phyloP scores from a whole-genome alignment of 2,113 vertebrate genomes.

The Ascaphus truei region DNA sequence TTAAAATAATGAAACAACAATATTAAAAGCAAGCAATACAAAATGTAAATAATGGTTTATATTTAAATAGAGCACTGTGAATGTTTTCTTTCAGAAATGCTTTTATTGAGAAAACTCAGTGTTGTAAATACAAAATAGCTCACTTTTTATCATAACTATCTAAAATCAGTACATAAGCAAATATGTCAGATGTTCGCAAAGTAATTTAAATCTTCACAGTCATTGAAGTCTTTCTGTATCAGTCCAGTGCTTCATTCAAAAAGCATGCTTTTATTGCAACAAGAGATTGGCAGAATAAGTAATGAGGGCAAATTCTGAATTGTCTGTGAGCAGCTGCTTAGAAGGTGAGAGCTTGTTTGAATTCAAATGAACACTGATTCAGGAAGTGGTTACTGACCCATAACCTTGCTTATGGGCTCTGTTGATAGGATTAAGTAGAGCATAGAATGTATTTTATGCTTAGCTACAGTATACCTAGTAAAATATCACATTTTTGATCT shows the following conservation, averaged over 20 bases:
- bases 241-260: conserved; percentile 42
- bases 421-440: conserved; percentile 77
- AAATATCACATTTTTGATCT: too few relatives aligned
- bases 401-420: conserved; percentile 68
- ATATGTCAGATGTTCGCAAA: conserved; percentile 12
- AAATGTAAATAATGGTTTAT: too few relatives aligned
- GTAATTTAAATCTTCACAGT: conserved; percentile 1
- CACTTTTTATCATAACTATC: too few relatives aligned
- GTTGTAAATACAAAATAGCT: too few relatives aligned
- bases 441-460: conserved; percentile 66
- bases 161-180: too few relatives aligned
- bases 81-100: too few relatives aligned
- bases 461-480: conserved; percentile 74
- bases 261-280: conserved; percentile 43
- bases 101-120: too few relatives aligned
- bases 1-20: too few relatives aligned
- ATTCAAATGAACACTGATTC: conserved; percentile 65
- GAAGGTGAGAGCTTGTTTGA: conserved; percentile 56
- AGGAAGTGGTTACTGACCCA: conserved; percentile 77
- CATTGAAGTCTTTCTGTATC: conserved; percentile 20
- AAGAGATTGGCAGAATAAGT: conserved; percentile 51
- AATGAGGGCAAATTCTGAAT: conserved; percentile 49
- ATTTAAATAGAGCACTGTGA: too few relatives aligned
- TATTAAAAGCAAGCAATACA: too few relatives aligned
- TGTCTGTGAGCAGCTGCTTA: conserved; percentile 55